Percentiles rank a stretch among this genome's conserved stretches.
Conservation (phyloP, 1,140 invertebrate species). For the Zaprionus nigranus region DNA sequence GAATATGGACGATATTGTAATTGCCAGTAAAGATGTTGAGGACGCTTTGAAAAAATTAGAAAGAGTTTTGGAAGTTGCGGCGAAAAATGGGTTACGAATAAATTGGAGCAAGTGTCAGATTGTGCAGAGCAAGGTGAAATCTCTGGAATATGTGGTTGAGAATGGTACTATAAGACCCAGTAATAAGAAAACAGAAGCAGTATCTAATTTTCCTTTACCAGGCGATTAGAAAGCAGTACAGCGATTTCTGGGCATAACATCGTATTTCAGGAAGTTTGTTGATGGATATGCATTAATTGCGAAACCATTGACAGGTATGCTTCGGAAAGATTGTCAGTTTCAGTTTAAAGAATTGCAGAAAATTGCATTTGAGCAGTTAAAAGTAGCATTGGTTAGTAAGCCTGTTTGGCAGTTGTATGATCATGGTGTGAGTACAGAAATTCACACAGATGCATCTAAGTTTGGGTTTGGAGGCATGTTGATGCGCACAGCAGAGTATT, state of each 20-base stretch:
- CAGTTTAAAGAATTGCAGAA: no score
- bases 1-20: constrained; percentile 16
- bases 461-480: constrained; percentile 21
- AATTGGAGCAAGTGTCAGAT: constrained; percentile 33
- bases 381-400: no score
- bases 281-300: constrained; percentile 5
- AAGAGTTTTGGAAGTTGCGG: constrained; percentile 2
- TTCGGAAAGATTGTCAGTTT: constrained; percentile 17
- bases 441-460: constrained; percentile 39
- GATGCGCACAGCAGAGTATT: no score
- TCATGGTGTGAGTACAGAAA: constrained; percentile 8
- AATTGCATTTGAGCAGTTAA: neutral
- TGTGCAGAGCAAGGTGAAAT: constrained; percentile 13
- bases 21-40: constrained; percentile 24
- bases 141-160: constrained; percentile 15
- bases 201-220: constrained; percentile 20
- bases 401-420: no score
- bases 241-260: constrained; percentile 17
- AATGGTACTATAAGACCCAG: neutral
- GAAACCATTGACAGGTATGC: neutral
- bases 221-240: constrained; percentile 23
- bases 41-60: constrained; percentile 16
- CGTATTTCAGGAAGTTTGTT: constrained; percentile 20
- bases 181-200: neutral
- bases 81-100: neutral